Evolutionary conservation across 92 coral and sea anemone species (phyloP).

Genomic region (Umimayanthus chanpuru): DNA sequence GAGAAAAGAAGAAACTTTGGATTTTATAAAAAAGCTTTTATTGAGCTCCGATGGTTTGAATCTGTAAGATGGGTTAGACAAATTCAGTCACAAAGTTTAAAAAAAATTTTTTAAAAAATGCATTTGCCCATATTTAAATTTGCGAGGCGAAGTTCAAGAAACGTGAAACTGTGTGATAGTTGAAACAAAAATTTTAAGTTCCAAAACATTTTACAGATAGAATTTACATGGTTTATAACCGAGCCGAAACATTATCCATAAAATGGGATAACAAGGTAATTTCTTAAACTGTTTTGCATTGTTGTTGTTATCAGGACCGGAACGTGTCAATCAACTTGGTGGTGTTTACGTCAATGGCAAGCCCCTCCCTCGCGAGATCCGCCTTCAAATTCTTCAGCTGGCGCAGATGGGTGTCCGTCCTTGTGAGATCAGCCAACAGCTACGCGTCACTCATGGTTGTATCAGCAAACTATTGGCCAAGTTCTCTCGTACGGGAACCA

Average conservation of each 20-base stretch:
- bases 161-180: not conserved
- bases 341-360: conserved; percentile 87
- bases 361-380: conserved; percentile 76
- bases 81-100: not conserved
- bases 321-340: conserved; percentile 73
- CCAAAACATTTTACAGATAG: too few species aligned
- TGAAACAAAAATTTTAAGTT: too few species aligned
- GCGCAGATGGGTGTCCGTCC: conserved; percentile 86
- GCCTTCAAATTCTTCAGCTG: conserved; percentile 75
- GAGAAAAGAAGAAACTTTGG: not conserved
- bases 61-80: not conserved
- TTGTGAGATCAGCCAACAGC: conserved; percentile 88
- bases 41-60: not conserved
- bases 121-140: not conserved
- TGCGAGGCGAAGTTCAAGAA: not conserved
- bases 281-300: not conserved
- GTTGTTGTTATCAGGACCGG: not conserved
- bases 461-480: conserved; percentile 85
- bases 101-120: too few species aligned
- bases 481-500: conserved; percentile 78
- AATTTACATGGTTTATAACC: not conserved
- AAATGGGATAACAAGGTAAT: too few species aligned
- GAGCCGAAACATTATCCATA: not conserved
- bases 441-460: conserved; percentile 92
- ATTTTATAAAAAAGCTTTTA: too few species aligned